Conservation (phyloP, 2,113 vertebrate genomes). For the Neofelis nebulosa region DNA sequence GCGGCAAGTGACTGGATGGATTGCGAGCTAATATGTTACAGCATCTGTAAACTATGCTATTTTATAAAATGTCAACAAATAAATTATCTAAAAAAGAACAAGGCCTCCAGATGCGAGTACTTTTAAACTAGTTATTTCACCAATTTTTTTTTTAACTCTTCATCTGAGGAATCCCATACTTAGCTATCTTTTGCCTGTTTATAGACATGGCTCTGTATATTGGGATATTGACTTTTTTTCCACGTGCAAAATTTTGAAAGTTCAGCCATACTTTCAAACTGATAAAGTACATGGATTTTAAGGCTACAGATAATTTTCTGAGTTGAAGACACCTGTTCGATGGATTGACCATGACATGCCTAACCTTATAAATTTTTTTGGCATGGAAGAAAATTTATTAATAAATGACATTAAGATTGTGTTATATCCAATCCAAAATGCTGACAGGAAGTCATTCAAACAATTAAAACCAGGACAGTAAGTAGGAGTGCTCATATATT, state of each 20-base stretch:
- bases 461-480: background rate
- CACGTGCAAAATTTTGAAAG: background rate
- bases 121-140: background rate
- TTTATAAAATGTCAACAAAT: conserved; percentile 18
- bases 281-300: background rate
- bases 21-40: background rate
- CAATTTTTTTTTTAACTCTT: background rate
- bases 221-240: background rate
- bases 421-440: background rate
- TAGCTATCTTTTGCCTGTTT: background rate
- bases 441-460: conserved; percentile 39
- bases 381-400: background rate
- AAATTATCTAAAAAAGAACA: background rate
- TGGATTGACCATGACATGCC: background rate
- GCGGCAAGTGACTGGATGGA: background rate
- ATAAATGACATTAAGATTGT: background rate
- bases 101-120: background rate
- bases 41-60: background rate
- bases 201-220: background rate
- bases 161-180: background rate
- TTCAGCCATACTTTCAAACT: background rate
- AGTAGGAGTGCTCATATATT: background rate
- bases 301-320: background rate
- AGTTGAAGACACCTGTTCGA: background rate
- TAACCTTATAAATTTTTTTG: background rate